Evolutionary conservation across 2,113 vertebrate species (phyloP), one percentile per base, ranked within the genome.

Genomic region (Anolis carolinensis): DNA sequence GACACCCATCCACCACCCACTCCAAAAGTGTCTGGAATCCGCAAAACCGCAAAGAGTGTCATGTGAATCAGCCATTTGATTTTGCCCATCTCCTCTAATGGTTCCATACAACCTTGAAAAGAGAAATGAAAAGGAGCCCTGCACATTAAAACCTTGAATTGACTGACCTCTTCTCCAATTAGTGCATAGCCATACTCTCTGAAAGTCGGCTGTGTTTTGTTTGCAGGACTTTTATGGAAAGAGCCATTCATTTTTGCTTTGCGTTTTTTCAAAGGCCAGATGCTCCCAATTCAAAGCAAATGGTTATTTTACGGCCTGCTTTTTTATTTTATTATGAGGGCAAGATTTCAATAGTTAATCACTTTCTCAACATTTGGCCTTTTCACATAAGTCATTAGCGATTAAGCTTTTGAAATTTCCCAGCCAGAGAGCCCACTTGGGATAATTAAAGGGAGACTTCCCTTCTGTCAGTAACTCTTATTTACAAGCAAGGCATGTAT

Each of bases 371-470:
- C 76, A 73, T 68, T 90, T 82, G 4, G 44, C 48, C 82, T 85
- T 90, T 87, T 79, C 23, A 89, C 9, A 85, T 86, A 90, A 86
- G 81, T 85, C 79, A 89, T 81, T 85, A 82, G 81, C 30, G 80
- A 89, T 89, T 88, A 90, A 27, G 39, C 25, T 77, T 76, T 32
- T 14, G 4, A 4, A 62, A 11, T 84, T 74, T 84, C 79, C 30
- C 76, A 72, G 30, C 39, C 65, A 89, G 82, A n/a, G 20, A 79
- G 90, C 79, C 84, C 67, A 83, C 48, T 76, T 85, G 62, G 52
- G 86, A 93, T 88, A 90, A 89, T 10, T 85, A 44, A 13, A 86
- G 65, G 63, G 4, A 34, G 23, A 80, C 89, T 91, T 89, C 71
- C 88, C 0, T 39, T 76, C 89, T 88, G 81, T 81, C 52, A 39